Percentiles rank a stretch among this genome's conserved stretches.
phyloP scores from a whole-genome alignment of 2,113 vertebrate species.

The Sphyrna mokarran region DNA sequence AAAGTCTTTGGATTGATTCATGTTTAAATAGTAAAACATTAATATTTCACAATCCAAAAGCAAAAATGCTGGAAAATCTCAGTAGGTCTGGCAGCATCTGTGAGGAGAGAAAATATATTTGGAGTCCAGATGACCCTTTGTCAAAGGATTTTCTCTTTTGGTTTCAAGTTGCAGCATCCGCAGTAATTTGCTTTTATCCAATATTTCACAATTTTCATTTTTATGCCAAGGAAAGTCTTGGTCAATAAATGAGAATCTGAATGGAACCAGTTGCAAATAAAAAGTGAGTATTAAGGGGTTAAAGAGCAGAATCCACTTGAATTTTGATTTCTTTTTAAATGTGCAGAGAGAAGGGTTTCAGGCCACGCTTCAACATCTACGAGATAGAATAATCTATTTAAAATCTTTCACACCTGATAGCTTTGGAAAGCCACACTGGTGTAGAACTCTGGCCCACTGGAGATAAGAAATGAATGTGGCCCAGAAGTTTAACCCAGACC shows the following conservation, averaged over 20 bases:
- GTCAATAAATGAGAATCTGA: background rate
- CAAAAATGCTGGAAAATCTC: too few relatives aligned
- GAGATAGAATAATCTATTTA: constrained; percentile 29
- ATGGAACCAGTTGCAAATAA: background rate
- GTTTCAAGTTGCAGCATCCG: too few relatives aligned
- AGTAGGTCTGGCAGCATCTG: too few relatives aligned
- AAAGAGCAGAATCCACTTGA: background rate
- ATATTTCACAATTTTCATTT: background rate
- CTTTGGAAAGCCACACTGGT: background rate
- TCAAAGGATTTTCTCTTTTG: too few relatives aligned
- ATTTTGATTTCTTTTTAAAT: background rate
- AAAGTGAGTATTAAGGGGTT: background rate
- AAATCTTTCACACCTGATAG: constrained; percentile 30
- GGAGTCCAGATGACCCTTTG: too few relatives aligned
- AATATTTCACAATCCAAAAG: background rate
- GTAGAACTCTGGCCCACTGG: background rate
- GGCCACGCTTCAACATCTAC: background rate
- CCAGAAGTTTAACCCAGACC: background rate
- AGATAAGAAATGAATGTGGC: constrained; percentile 15
- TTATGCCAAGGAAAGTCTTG: background rate
- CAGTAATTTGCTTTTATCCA: background rate
- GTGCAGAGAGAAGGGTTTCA: background rate
- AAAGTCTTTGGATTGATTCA: too few relatives aligned
- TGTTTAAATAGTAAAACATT: background rate
- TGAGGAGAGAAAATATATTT: too few relatives aligned